Evolutionary conservation across 2,113 vertebrate genomes (phyloP), one percentile per base, ranked within the genome.

Genomic region (Ancistrus triradiatus): DNA sequence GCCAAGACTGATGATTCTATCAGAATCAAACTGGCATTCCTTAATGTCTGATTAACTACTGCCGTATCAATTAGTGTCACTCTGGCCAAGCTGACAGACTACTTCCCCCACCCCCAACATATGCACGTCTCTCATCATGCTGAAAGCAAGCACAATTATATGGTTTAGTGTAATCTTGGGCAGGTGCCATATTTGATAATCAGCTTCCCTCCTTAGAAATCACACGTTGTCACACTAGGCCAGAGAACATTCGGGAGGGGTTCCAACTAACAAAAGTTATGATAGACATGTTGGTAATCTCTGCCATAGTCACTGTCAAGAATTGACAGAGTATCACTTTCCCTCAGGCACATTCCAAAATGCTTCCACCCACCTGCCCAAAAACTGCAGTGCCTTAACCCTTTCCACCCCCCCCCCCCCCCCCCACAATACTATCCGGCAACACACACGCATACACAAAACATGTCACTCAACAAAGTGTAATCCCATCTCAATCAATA

Each of bases 291-390:
- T 56, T 66, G 62, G 6, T 38, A 28, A 48, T 73, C 77, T 79
- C 70, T 83, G 77, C 57, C 70, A 75, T 69, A 81, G 81, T 74
- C 78, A 77, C 74, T 46, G 68, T 80, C 79, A 74, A 72, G 74
- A 78, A 66, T 78, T 77, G 77, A 67, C 79, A 86, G 78, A 87
- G 86, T 86, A 88, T 88, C 84, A 83, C 79, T 74, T 77, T 72
- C 73, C 84, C 80, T 83, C 85, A 86, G 85, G 86, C 86, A 75
- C 85, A 88, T 88, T 88, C 85, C 83, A 80, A 56, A 24, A 75
- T 42, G 81, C 79, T 78, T 83, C 81, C 86, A 86, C 86, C 86
- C 86, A 87, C 82, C 85, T 86, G 79, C 85, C 80, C 76, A 83
- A 88, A 88, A 77, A 80, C 65, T 58, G 50, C 62, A 3, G 17